A percentile compares a stretch with the other conserved stretches of the same genome.
Conservation (phyloP, 2,113 vertebrate genomes). For the Hemicordylus capensis region DNA sequence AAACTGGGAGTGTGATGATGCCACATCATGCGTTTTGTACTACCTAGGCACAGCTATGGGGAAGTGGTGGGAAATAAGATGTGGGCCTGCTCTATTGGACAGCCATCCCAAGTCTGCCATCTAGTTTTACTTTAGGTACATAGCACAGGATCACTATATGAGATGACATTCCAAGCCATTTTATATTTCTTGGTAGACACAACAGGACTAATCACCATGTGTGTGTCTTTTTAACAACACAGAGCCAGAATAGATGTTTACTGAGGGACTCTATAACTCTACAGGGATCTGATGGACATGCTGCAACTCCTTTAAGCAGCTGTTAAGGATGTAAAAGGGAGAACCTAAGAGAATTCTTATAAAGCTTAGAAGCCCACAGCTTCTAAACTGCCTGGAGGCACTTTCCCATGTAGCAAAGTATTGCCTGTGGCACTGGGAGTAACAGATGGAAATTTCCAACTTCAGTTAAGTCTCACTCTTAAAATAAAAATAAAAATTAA, state of each 20-base stretch:
- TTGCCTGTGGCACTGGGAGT: conserved; percentile 17
- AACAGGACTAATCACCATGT: conserved; percentile 11
- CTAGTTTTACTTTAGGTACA: background rate
- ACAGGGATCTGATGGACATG: background rate
- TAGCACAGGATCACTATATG: background rate
- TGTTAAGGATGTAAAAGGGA: background rate
- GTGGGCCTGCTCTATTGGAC: background rate
- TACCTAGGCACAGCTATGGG: background rate
- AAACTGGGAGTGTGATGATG: background rate
- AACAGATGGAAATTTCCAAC: conserved; percentile 20
- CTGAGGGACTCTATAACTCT: conserved; percentile 9
- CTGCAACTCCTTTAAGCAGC: conserved; percentile 19
- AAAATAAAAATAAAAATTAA: background rate
- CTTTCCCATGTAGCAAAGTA: conserved; percentile 1
- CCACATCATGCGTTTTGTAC: background rate
- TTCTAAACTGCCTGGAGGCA: conserved; percentile 8
- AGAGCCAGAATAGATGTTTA: background rate
- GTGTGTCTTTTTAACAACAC: conserved; percentile 18
- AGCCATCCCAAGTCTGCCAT: background rate
- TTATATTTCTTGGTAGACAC: background rate
- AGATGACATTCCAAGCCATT: background rate
- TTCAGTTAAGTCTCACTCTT: conserved; percentile 6
- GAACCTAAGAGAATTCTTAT: conserved; percentile 15
- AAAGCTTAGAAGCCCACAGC: background rate
- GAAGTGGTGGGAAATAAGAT: background rate